Conservation (phyloP, 2,888 invertebrate species). For the Melanostoma scalare region DNA sequence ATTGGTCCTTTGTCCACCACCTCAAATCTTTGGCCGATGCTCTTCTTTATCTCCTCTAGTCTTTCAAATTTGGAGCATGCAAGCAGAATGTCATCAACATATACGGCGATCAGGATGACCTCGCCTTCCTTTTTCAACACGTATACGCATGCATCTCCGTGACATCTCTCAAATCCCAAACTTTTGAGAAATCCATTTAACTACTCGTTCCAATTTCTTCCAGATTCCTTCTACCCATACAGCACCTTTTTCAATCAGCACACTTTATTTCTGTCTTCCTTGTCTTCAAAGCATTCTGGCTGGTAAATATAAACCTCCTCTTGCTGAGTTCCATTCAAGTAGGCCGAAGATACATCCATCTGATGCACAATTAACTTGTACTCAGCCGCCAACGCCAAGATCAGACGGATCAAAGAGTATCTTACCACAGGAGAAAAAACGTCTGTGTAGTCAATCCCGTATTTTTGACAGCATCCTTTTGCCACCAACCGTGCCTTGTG, state of each 20-base stretch:
- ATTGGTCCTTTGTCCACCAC: constrained; percentile 11
- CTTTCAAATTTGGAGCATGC: constrained; percentile 5
- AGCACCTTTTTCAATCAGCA: constrained; percentile 9
- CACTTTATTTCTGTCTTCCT: constrained; percentile 20
- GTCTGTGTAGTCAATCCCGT: constrained; percentile 29
- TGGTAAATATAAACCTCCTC: constrained; percentile 35
- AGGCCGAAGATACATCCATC: constrained; percentile 33
- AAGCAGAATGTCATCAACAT: constrained; percentile 30
- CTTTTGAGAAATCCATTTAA: constrained; percentile 12
- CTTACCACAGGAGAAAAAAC: constrained; percentile 34
- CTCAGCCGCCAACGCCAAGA: constrained; percentile 38
- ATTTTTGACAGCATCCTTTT: constrained; percentile 28
- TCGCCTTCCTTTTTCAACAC: constrained; percentile 15
- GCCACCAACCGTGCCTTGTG: constrained; percentile 29
- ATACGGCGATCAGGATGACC: constrained; percentile 20
- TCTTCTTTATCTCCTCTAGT: constrained; percentile 11
- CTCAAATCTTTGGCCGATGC: too few relatives aligned
- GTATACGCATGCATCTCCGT: constrained; percentile 31
- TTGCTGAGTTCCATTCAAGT: constrained; percentile 28
- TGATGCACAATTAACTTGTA: constrained; percentile 28
- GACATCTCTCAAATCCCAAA: constrained; percentile 2
- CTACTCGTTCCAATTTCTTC: constrained; percentile 8
- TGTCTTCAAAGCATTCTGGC: constrained; percentile 17
- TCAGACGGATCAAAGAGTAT: constrained; percentile 29
- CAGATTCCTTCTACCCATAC: constrained; percentile 10